These are phyloP conservation scores for Lasioglossum villosulum DNA, from an alignment of 2,888 invertebrate genomes.

Conservation along the genomic window DNA sequence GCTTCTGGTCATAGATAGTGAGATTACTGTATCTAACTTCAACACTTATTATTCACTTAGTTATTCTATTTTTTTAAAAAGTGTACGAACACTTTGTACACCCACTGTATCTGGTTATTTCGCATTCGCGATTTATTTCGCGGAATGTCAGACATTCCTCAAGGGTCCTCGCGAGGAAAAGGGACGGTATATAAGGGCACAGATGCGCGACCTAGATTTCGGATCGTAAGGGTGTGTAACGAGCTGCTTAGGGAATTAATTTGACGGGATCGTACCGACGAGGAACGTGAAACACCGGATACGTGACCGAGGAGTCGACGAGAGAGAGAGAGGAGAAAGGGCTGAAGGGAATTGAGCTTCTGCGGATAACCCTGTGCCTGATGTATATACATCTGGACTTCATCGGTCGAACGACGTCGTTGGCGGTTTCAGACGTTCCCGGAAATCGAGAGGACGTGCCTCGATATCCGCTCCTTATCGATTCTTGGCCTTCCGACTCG, in stretches of 20 bases:
- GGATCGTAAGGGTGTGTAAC: slow-evolving; percentile 11
- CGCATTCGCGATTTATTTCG: not conserved
- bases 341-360: slow-evolving; percentile 7
- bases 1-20: too few relatives aligned
- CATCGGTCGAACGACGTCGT: slow-evolving; percentile 22
- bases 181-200: not conserved
- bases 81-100: too few relatives aligned
- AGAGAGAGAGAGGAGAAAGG: not conserved
- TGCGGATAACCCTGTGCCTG: slow-evolving; percentile 3
- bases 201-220: slow-evolving; percentile 6
- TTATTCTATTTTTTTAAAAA: too few relatives aligned
- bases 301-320: slow-evolving; percentile 26
- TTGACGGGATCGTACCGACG: slow-evolving; percentile 24
- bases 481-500: slow-evolving; percentile 12
- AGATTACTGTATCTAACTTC: too few relatives aligned
- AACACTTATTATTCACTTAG: too few relatives aligned
- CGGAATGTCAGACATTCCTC: not conserved
- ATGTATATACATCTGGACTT: slow-evolving; percentile 15
- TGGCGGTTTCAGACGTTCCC: slow-evolving; percentile 43
- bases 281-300: slow-evolving; percentile 16
- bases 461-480: slow-evolving; percentile 58
- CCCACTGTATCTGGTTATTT: not conserved
- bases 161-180: not conserved
- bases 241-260: slow-evolving; percentile 29
- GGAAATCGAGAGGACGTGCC: slow-evolving; percentile 66